Conservation (phyloP, 2,888 invertebrate genomes). For the Ptychoptera albimana region DNA sequence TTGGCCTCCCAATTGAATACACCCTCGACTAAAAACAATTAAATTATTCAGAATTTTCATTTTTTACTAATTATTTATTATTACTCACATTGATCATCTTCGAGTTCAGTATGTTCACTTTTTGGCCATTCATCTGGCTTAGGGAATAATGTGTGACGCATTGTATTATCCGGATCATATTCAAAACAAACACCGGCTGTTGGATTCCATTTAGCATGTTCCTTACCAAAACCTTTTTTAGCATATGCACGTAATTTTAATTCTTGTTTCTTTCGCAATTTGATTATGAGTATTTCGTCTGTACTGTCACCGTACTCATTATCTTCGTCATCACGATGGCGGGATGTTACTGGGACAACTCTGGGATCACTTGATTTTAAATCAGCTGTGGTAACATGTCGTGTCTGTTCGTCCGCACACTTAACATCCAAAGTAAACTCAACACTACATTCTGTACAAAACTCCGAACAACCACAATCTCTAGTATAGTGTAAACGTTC, state of each 20-base stretch:
- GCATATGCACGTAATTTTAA: constrained; percentile 90
- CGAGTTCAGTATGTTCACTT: constrained; percentile 88
- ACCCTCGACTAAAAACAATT: constrained; percentile 51
- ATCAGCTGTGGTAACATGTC: constrained; percentile 94
- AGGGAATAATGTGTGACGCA: constrained; percentile 89
- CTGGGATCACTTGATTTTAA: constrained; percentile 80
- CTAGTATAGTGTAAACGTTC: constrained; percentile 87
- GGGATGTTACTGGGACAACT: constrained; percentile 85
- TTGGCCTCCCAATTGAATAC: constrained; percentile 88
- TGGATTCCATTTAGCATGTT: constrained; percentile 99
- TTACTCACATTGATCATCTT: constrained; percentile 67
- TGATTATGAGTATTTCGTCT: constrained; percentile 68
- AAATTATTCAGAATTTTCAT: constrained; percentile 1
- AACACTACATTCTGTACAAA: constrained; percentile 94
- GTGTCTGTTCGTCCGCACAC: constrained; percentile 84
- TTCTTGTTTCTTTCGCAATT: constrained; percentile 73
- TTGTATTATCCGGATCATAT: constrained; percentile 96
- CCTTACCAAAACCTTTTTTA: constrained; percentile 80
- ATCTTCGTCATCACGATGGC: constrained; percentile 80
- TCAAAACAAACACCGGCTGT: constrained; percentile 97
- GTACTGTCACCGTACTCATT: constrained; percentile 80
- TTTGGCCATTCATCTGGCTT: constrained; percentile 99
- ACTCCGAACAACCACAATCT: constrained; percentile 90
- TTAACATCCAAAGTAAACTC: constrained; percentile 95
- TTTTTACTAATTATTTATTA: not conserved